A percentile compares a stretch with the other conserved stretches of the same genome.
phyloP scores from a whole-genome alignment of 2,113 vertebrate genomes.

The Montifringilla adamsi region DNA sequence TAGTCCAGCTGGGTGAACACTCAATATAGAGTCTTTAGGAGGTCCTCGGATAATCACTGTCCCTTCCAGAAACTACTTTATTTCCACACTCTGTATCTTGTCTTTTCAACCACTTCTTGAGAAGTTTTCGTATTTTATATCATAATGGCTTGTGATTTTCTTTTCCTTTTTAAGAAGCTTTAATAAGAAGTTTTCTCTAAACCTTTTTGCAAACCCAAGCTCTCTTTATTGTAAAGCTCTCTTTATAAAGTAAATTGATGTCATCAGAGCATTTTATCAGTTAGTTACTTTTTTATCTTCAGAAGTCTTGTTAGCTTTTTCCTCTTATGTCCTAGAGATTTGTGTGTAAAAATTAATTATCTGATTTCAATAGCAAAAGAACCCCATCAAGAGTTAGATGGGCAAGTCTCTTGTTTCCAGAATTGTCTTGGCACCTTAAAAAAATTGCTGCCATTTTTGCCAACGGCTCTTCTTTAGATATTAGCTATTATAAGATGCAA shows the following conservation, averaged over 20 bases:
- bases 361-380: background rate
- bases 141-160: background rate
- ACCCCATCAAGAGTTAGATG: background rate
- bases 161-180: background rate
- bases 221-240: accelerated
- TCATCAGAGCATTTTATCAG: background rate
- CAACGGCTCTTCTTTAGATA: background rate
- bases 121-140: background rate
- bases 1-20: background rate
- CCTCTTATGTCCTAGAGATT: background rate
- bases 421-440: background rate
- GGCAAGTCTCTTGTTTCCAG: background rate
- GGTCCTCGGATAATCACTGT: background rate
- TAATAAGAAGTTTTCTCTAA: background rate
- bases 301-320: background rate
- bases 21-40: background rate
- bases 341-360: background rate
- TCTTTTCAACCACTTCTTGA: background rate
- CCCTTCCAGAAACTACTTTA: background rate
- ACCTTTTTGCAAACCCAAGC: background rate
- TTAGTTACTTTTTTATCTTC: background rate
- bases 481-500: background rate
- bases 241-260: background rate
- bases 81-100: background rate
- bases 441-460: background rate